A percentile compares a stretch with the other conserved stretches of the same genome.
Conservation (phyloP, 2,797 vertebrate species). For the Taenioides sp. region DNA sequence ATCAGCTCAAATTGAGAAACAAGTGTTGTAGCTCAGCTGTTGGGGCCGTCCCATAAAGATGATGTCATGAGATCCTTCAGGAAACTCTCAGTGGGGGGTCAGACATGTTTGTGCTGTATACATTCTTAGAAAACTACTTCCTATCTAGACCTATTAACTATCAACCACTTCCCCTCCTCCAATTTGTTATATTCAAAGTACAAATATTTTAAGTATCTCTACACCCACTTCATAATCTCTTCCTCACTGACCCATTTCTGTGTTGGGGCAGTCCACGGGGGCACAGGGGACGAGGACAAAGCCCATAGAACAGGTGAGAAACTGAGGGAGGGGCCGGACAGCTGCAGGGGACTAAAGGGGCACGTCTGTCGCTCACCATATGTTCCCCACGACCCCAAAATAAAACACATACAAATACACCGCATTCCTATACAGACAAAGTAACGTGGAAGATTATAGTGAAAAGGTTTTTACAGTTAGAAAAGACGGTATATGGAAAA, state of each 20-base stretch:
- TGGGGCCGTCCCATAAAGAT: constrained; percentile 46
- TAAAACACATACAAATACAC: constrained; percentile 53
- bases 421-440: constrained; percentile 53
- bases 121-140: constrained; percentile 38
- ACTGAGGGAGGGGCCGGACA: constrained; percentile 56
- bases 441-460: constrained; percentile 20
- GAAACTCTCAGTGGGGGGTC: constrained; percentile 27
- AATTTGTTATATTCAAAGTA: constrained; percentile 20
- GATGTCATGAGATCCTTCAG: constrained; percentile 62
- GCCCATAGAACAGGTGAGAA: constrained; percentile 36
- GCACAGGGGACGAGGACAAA: constrained; percentile 24
- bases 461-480: background rate
- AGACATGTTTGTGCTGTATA: constrained; percentile 12
- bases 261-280: constrained; percentile 5
- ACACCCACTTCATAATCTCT: constrained; percentile 48
- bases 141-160: constrained; percentile 33
- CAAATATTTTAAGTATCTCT: constrained; percentile 43
- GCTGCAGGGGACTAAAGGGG: constrained; percentile 58
- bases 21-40: constrained; percentile 45
- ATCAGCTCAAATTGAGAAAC: constrained; percentile 42
- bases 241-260: constrained; percentile 36
- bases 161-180: constrained; percentile 22
- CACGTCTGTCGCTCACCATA: constrained; percentile 68
- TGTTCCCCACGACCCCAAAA: constrained; percentile 70
- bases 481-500: background rate